phyloP scores from a whole-genome alignment of 2,888 invertebrate species.

The Limnephilus rhombicus region DNA sequence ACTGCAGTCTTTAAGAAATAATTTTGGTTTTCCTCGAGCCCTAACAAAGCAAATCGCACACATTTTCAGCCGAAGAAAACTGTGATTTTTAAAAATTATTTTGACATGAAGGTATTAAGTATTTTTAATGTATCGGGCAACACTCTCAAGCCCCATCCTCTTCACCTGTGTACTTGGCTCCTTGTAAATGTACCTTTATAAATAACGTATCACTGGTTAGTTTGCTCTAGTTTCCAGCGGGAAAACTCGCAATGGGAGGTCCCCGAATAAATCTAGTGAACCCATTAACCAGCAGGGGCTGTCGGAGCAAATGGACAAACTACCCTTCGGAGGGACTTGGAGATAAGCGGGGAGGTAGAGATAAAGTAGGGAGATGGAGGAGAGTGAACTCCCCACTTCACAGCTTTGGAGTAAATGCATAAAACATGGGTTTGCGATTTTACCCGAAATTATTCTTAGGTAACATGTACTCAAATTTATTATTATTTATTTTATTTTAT shows the following conservation, averaged over 20 bases:
- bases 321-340: neutral
- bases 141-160: neutral
- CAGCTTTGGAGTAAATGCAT: neutral
- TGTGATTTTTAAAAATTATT: neutral
- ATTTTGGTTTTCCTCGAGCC: too few relatives aligned
- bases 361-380: neutral
- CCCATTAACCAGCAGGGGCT: conserved; percentile 42
- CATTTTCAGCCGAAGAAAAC: too few relatives aligned
- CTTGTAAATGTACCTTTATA: neutral
- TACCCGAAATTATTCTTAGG: neutral
- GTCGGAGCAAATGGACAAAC: neutral
- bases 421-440: neutral
- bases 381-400: neutral
- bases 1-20: too few relatives aligned
- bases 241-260: conserved; percentile 42
- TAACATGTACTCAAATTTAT: neutral
- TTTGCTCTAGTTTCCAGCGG: neutral
- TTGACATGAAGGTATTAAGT: neutral
- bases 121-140: neutral
- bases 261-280: conserved; percentile 28
- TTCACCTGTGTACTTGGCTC: neutral
- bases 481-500: neutral
- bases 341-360: neutral
- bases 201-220: neutral
- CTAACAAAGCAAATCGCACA: too few relatives aligned